phyloP scores from a whole-genome alignment of 2,888 invertebrate species.

The Actias luna region DNA sequence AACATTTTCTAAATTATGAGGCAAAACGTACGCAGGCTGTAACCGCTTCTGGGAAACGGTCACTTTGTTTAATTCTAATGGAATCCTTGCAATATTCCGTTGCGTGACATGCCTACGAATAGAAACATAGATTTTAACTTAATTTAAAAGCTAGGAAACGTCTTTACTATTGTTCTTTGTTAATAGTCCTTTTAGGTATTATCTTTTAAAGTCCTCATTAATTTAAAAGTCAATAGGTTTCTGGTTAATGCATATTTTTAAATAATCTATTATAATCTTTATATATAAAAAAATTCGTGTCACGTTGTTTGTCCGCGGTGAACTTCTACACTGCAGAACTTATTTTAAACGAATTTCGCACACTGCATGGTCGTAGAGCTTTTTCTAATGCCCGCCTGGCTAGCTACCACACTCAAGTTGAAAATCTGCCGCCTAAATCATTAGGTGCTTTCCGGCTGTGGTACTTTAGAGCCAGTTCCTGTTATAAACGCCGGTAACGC shows the following conservation, averaged over 20 bases:
- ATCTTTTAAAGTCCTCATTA: not conserved
- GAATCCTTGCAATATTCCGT: conserved; percentile 2
- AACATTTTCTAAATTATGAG: not conserved
- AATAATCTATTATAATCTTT: too few species aligned
- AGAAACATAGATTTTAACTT: not conserved
- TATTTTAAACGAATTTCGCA: too few species aligned
- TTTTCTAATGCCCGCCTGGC: too few species aligned
- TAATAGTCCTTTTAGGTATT: conserved; percentile 3
- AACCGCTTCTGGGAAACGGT: not conserved
- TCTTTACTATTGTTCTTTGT: not conserved
- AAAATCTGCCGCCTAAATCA: too few species aligned
- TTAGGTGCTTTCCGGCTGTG: too few species aligned
- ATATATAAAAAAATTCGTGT: too few species aligned
- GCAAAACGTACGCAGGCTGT: not conserved
- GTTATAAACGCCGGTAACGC: too few species aligned
- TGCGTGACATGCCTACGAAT: not conserved
- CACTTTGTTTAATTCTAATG: not conserved
- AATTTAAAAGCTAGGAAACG: not conserved
- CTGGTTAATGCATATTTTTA: not conserved
- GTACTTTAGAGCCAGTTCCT: too few species aligned
- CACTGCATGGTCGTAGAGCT: too few species aligned
- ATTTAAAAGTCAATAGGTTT: not conserved
- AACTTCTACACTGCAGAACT: too few species aligned
- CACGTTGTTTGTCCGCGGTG: too few species aligned
- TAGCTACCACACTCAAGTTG: too few species aligned